A percentile compares a stretch with the other conserved stretches of the same genome.
These are phyloP conservation scores for Dascyllus trimaculatus DNA, from an alignment of 2,113 vertebrate species.

Conservation along the genomic window DNA sequence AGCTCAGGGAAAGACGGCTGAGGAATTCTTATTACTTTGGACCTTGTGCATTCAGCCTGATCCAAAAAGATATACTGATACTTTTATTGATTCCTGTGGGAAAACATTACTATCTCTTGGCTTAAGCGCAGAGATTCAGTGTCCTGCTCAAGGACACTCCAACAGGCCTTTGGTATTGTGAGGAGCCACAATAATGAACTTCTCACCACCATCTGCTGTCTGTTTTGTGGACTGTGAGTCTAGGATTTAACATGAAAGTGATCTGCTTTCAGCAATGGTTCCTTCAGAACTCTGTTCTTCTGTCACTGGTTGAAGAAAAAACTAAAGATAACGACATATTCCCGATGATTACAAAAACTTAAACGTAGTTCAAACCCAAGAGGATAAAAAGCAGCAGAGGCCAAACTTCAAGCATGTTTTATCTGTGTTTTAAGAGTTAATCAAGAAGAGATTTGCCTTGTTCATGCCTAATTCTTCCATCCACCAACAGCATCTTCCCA, in stretches of 20 bases:
- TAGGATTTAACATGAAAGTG: no score
- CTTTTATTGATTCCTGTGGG: constrained; percentile 20
- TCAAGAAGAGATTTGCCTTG: constrained; percentile 8
- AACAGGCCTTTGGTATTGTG: background rate
- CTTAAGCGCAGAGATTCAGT: background rate
- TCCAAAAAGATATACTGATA: constrained; percentile 11
- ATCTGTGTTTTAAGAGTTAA: constrained; percentile 19
- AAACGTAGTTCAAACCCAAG: background rate
- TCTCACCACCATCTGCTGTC: background rate
- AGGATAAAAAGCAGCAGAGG: background rate
- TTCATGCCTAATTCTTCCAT: background rate
- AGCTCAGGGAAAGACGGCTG: background rate
- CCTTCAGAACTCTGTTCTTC: no score
- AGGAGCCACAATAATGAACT: background rate
- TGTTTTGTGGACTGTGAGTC: no score
- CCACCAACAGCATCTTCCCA: constrained; percentile 20
- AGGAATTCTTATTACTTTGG: constrained; percentile 1
- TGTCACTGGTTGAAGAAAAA: no score
- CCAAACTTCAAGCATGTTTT: background rate
- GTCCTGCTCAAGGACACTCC: constrained; percentile 9
- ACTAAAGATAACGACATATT: no score
- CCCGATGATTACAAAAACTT: no score
- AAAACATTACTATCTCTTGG: background rate
- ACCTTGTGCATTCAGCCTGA: background rate
- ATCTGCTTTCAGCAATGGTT: no score